A percentile compares a stretch with the other conserved stretches of the same genome.
Evolutionary conservation across 2,113 vertebrate species (phyloP).

Genomic region (human): GRCh38 chr6:48472501-48473000

Average conservation of each 20-base stretch:
- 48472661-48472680: background rate
- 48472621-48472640: background rate
- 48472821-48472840: conserved; percentile 67
- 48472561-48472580: background rate
- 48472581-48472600: background rate
- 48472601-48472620: background rate
- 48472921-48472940: conserved; percentile 46
- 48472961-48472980: background rate
- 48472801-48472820: conserved; percentile 68
- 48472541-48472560: background rate
- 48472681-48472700: background rate
- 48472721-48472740: background rate
- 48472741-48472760: background rate
- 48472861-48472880: conserved; percentile 72
- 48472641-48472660: background rate
- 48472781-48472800: conserved; percentile 52
- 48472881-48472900: conserved; percentile 73
- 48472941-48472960: conserved; percentile 34
- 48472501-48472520: background rate
- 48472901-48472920: conserved; percentile 21
- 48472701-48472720: background rate
- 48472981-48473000: background rate
- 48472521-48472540: background rate
- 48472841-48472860: conserved; percentile 66
- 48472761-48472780: background rate